Base-by-base conservation (phyloP, 1,140 invertebrate genomes). In the Drosophila mayri region DNA sequence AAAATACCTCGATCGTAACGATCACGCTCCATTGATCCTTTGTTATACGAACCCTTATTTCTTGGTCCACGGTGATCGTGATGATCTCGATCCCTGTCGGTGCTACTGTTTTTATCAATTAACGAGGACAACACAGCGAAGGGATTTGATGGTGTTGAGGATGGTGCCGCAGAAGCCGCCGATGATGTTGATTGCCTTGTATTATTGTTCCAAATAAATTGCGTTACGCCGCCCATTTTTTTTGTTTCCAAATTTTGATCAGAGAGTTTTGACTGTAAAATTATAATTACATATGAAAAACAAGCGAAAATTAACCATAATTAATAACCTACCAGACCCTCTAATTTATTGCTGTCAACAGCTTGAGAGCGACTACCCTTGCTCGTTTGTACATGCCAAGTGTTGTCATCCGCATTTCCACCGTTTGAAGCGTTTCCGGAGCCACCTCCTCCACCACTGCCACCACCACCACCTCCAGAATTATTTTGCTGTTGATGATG, bases 1-100 rank as follows among this genome's bases (percentile, higher is more conserved):
- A 54, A 30, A 37, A 11, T 67, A 87, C 83, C 85, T 64, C 84
- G 58, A 40, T 92, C 66, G 68, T 92, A 92, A 49, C 88, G 88
- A 67, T 92, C 88, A 6, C 93, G 79, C 71, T 94, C 94, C 70
- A 94, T 88, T 22, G 93, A 94, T 6, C 93, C 93, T 63, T 94
- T 94, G 10, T 83, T 92, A 44, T 93, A 94, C 14, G 93, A 88
- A 32, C 93, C 93, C 44, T 93, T 94, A 63, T 87, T 93, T 12
- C 85, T 79, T 10, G 92, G 85, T 9, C 91, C 85, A 81, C 73
- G 81, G 16, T 88, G 72, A 46, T 92, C 90, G 5, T 84, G 72
- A 79, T 67, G 28, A 46, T 78, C 22, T 11, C 79, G 58, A 50
- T 88, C 88, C 25, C 71, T 59, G 18, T 73, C 52, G 52, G 20